Conservation (phyloP, 2,888 invertebrate species). For the Drosophila neonasuta region DNA sequence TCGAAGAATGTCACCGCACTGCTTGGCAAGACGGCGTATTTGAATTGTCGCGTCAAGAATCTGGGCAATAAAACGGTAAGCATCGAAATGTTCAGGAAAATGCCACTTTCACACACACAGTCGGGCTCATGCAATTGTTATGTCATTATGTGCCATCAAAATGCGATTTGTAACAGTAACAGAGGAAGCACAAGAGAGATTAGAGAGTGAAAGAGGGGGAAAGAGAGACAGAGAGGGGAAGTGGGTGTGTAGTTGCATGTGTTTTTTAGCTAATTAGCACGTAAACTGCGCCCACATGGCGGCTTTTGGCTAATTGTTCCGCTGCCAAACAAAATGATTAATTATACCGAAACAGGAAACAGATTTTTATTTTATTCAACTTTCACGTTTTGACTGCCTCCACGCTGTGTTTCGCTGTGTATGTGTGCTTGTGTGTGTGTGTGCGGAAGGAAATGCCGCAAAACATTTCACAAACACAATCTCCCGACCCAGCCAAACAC, state of each 20-base stretch:
- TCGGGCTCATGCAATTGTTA: slow-evolving; percentile 54
- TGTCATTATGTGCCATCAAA: slow-evolving; percentile 68
- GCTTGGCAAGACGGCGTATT: slow-evolving; percentile 93
- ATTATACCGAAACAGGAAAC: slow-evolving; percentile 77
- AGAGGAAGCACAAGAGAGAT: background rate
- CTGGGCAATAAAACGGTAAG: slow-evolving; percentile 95
- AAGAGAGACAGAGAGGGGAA: background rate
- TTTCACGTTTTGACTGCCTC: slow-evolving; percentile 42
- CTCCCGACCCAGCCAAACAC: slow-evolving; percentile 27
- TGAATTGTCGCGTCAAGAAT: slow-evolving; percentile 95
- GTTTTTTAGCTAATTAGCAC: slow-evolving; percentile 73
- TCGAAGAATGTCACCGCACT: slow-evolving; percentile 91
- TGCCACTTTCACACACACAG: slow-evolving; percentile 50
- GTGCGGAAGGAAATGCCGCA: slow-evolving; percentile 75
- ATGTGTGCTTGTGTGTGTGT: slow-evolving; percentile 31
- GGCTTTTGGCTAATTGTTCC: slow-evolving; percentile 72
- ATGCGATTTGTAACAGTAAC: slow-evolving; percentile 57
- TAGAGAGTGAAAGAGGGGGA: no score
- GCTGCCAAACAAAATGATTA: slow-evolving; percentile 76
- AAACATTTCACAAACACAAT: slow-evolving; percentile 71
- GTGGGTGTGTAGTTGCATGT: slow-evolving; percentile 28
- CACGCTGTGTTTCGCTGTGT: slow-evolving; percentile 19
- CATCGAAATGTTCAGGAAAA: no score
- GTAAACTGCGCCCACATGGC: slow-evolving; percentile 70
- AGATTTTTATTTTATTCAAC: slow-evolving; percentile 77